Percentiles rank a stretch among this genome's conserved stretches.
phyloP scores from a whole-genome alignment of 2,888 invertebrate genomes.

The Tinea trinotella region DNA sequence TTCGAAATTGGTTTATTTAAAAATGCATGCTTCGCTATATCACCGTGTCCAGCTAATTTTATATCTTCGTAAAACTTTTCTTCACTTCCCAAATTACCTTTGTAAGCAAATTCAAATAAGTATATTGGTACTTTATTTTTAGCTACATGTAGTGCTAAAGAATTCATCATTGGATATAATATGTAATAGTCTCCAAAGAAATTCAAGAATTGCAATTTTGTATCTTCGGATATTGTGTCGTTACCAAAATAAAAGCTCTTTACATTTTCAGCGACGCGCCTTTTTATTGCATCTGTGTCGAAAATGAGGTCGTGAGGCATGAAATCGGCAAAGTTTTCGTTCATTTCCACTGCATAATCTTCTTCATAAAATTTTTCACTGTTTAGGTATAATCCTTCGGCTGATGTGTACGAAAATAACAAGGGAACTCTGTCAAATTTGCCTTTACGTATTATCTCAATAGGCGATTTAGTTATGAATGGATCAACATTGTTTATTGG shows the following conservation, averaged over 20 bases:
- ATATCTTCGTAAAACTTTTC: conserved; percentile 13
- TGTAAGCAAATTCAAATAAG: conserved; percentile 17
- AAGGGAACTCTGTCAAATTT: conserved; percentile 14
- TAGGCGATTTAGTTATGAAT: conserved; percentile 28
- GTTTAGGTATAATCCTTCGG: conserved; percentile 14
- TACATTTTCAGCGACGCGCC: conserved; percentile 3
- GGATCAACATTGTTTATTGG: conserved; percentile 21
- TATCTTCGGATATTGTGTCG: not conserved
- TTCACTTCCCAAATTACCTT: not conserved
- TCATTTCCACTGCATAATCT: conserved; percentile 12
- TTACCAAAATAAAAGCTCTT: conserved; percentile 13
- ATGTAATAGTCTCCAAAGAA: conserved; percentile 10
- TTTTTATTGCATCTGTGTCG: conserved; percentile 2
- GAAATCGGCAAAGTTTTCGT: conserved; percentile 9
- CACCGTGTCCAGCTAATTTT: conserved; percentile 15
- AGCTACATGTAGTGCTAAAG: not conserved
- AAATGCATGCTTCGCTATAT: conserved; percentile 16
- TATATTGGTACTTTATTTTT: conserved; percentile 11
- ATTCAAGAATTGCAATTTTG: not conserved
- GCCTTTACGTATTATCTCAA: not conserved
- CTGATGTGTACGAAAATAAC: not conserved
- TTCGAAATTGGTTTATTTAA: not conserved
- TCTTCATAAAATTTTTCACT: conserved; percentile 16
- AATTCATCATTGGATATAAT: conserved; percentile 15
- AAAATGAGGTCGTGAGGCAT: conserved; percentile 15